phyloP scores from a whole-genome alignment of 2,888 invertebrate species.

The Hofmannophila pseudospretella region DNA sequence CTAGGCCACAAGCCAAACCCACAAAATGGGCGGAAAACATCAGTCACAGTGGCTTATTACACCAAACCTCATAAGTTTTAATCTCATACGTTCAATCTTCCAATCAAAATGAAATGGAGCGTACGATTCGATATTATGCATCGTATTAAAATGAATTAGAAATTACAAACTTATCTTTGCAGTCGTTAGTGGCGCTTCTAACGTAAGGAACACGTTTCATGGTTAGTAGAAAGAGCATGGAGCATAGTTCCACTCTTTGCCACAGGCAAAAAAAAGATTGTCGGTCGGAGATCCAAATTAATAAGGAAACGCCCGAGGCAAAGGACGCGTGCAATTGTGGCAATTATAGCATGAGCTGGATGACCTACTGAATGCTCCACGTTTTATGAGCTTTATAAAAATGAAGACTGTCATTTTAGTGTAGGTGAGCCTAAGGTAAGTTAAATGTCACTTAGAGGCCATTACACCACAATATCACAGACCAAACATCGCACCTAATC shows the following conservation, averaged over 20 bases:
- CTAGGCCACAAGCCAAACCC: neutral
- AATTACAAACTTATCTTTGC: neutral
- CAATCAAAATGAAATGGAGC: neutral
- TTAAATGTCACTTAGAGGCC: too few relatives aligned
- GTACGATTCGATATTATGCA: neutral
- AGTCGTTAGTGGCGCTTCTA: neutral
- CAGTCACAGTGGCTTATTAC: too few relatives aligned
- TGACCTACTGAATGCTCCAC: neutral
- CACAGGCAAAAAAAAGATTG: neutral
- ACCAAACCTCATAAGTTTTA: too few relatives aligned
- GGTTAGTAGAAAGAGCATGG: too few relatives aligned
- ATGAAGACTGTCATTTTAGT: too few relatives aligned
- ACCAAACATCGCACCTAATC: too few relatives aligned
- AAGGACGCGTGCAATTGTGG: neutral
- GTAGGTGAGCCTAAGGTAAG: too few relatives aligned
- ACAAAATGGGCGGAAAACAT: too few relatives aligned
- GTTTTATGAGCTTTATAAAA: too few relatives aligned
- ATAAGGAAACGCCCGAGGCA: neutral
- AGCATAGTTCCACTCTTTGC: neutral
- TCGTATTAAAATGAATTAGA: neutral
- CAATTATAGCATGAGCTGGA: neutral
- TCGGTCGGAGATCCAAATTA: neutral
- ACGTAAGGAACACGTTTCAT: neutral
- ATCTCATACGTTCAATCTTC: too few relatives aligned
- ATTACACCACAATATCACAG: too few relatives aligned